Conservation (phyloP, 1,140 invertebrate genomes). For the Sinonovacula constricta region DNA sequence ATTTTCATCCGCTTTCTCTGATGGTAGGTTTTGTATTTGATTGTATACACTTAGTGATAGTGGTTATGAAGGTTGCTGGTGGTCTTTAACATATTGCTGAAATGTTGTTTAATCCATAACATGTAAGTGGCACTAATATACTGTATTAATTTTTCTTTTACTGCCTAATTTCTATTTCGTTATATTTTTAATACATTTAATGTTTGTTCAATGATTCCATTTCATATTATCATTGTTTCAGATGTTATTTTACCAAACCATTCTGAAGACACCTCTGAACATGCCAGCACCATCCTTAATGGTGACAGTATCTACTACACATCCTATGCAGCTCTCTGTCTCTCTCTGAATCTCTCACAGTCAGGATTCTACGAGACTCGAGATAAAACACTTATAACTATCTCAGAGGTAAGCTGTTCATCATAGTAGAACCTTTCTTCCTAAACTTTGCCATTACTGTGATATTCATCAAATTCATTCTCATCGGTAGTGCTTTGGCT, state of each 20-base stretch:
- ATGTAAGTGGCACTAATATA: too few relatives aligned
- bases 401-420: constrained; percentile 27
- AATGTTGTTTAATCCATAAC: too few relatives aligned
- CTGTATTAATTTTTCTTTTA: too few relatives aligned
- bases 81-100: too few relatives aligned
- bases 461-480: neutral
- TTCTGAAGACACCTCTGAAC: too few relatives aligned
- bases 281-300: constrained; percentile 40
- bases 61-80: too few relatives aligned
- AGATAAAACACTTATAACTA: constrained; percentile 21
- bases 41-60: too few relatives aligned
- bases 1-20: constrained; percentile 94
- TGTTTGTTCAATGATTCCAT: too few relatives aligned
- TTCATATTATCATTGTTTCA: too few relatives aligned
- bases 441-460: neutral
- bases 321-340: constrained; percentile 27
- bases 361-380: constrained; percentile 14
- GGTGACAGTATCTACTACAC: constrained; percentile 47
- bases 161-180: too few relatives aligned
- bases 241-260: too few relatives aligned
- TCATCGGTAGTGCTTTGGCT: neutral
- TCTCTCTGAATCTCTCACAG: constrained; percentile 7
- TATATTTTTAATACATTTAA: too few relatives aligned
- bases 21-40: constrained; percentile 81
- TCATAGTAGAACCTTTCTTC: neutral